phyloP scores from a whole-genome alignment of 2,888 invertebrate species.

The Drosophila picticornis region DNA sequence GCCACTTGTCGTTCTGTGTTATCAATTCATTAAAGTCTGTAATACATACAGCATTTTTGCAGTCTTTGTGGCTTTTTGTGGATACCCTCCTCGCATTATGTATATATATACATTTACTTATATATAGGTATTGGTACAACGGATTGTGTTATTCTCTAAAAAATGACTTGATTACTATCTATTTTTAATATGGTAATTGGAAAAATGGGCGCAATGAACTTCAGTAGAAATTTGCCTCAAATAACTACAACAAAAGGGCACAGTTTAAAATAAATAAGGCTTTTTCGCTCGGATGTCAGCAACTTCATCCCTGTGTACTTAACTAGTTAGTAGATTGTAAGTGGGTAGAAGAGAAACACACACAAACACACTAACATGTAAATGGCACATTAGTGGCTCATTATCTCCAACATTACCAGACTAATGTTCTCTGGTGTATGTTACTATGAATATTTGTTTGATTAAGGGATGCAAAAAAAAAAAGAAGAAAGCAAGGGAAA shows the following conservation, averaged over 20 bases:
- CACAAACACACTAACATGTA: slow-evolving; percentile 47
- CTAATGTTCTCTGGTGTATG: slow-evolving; percentile 27
- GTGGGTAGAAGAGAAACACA: neutral
- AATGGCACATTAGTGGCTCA: slow-evolving; percentile 71
- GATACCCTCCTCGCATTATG: neutral
- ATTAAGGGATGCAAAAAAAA: slow-evolving; percentile 24
- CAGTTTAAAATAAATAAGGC: slow-evolving; percentile 31
- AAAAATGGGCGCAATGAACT: slow-evolving; percentile 37
- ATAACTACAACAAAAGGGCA: slow-evolving; percentile 57
- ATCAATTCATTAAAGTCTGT: slow-evolving; percentile 11
- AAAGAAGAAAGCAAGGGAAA: neutral
- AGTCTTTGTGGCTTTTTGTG: slow-evolving; percentile 28
- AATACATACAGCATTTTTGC: slow-evolving; percentile 38
- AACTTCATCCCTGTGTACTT: slow-evolving; percentile 21
- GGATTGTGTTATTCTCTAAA: slow-evolving; percentile 15
- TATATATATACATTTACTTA: neutral
- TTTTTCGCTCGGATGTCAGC: slow-evolving; percentile 4
- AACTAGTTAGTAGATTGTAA: neutral
- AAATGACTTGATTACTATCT: slow-evolving; percentile 40
- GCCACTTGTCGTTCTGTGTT: slow-evolving; percentile 8
- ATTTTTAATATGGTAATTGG: slow-evolving; percentile 57
- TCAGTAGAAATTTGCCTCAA: slow-evolving; percentile 42
- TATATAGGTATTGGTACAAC: slow-evolving; percentile 17
- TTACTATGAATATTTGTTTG: slow-evolving; percentile 10
- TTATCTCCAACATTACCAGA: slow-evolving; percentile 50